A percentile compares a stretch with the other conserved stretches of the same genome.
Conservation (phyloP, 2,113 vertebrate species). For the Tricholaema leucomelas region DNA sequence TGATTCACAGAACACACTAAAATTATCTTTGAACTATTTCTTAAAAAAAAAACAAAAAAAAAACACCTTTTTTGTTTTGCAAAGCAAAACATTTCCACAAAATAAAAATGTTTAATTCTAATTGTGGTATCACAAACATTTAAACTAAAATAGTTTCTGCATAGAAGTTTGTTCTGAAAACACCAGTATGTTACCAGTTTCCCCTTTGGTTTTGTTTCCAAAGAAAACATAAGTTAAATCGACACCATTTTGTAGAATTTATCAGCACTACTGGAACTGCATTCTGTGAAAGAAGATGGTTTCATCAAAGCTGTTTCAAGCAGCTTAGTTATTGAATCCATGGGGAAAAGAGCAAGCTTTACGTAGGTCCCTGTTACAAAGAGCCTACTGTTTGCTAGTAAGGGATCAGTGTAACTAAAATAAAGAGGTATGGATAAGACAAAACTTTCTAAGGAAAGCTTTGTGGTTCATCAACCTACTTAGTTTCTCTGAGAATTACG, state of each 20-base stretch:
- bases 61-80: background rate
- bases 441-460: slow-evolving; percentile 23
- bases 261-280: background rate
- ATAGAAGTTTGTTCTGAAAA: background rate
- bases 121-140: background rate
- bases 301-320: slow-evolving; percentile 15
- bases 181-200: background rate
- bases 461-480: background rate
- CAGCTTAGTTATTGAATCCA: slow-evolving; percentile 31
- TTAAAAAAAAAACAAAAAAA: no score
- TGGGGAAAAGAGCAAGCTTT: background rate
- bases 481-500: slow-evolving; percentile 24
- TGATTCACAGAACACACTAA: background rate
- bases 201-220: background rate
- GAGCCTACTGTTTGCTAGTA: background rate
- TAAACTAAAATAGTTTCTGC: background rate
- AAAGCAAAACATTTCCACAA: background rate
- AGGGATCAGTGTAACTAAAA: slow-evolving; percentile 31
- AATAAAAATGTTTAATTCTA: background rate
- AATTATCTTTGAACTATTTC: background rate
- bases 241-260: slow-evolving; percentile 25
- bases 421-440: slow-evolving; percentile 13
- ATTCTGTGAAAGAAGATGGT: background rate
- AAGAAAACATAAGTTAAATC: background rate
- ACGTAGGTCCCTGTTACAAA: background rate